Percentiles rank a stretch among this genome's conserved stretches.
Conservation (phyloP, 92 coral and sea anemone genomes). For the Siderastrea radians region DNA sequence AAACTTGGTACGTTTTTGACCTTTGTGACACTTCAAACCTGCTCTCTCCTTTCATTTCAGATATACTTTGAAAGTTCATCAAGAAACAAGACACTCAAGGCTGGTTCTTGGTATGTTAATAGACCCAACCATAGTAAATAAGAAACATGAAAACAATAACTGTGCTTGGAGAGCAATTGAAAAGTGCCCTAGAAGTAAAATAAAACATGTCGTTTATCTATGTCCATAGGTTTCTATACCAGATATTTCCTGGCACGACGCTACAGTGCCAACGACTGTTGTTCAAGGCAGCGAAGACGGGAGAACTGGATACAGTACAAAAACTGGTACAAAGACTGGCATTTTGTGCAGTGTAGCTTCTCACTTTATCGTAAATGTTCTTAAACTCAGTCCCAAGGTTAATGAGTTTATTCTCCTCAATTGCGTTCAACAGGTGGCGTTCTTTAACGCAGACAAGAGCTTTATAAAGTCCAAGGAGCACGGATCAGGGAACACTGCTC, state of each 20-base stretch:
- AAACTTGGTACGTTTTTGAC: neutral
- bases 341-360: neutral
- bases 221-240: constrained; percentile 84
- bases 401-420: neutral
- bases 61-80: constrained; percentile 97
- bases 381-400: neutral
- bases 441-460: constrained; percentile 83
- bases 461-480: constrained; percentile 92
- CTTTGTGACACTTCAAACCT: neutral
- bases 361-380: neutral
- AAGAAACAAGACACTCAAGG: constrained; percentile 92
- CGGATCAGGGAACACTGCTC: constrained; percentile 97
- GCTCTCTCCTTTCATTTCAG: constrained; percentile 19
- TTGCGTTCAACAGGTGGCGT: constrained; percentile 62
- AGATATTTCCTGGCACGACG: constrained; percentile 96
- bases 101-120: constrained; percentile 85
- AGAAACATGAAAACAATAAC: too few relatives aligned
- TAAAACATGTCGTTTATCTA: too few relatives aligned
- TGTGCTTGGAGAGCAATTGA: neutral
- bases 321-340: constrained; percentile 74
- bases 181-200: neutral
- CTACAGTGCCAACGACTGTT: constrained; percentile 94
- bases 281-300: constrained; percentile 97
- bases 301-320: constrained; percentile 94
- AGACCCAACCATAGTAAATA: neutral